Evolutionary conservation across 2,888 invertebrate genomes (phyloP), one percentile per base, ranked within the genome.

Genomic region (Machimus rusticus): DNA sequence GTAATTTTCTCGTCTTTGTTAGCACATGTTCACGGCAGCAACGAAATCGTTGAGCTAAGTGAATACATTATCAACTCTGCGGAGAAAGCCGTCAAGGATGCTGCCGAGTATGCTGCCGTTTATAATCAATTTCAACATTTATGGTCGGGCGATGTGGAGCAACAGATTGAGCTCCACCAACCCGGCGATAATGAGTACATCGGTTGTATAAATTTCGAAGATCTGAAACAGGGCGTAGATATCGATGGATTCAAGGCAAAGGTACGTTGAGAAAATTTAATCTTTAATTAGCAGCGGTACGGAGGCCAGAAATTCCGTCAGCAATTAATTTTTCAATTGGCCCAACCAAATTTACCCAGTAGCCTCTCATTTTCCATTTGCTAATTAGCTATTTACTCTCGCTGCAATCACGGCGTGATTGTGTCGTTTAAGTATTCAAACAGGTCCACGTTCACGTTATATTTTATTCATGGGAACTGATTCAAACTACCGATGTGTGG

Each of bases 71-170:
- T 93, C 57, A 91, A 93, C 87, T 92, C 93, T 88, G 90, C 93
- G 57, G 93, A 93, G 89, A 87, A 87, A 23, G 91, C 91, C 3
- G 91, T 92, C 85, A 90, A 91, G 5, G 90, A 91, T 89, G 92
- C 93, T 0, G 74, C 90, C n/a, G 91, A 92, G 19, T 93, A 91
- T 89, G 89, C 91, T 9, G 91, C 91, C 88, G 91, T 93, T 90
- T 96, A 95, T 90, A 95, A 95, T 82, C 93, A 94, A 89, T 96
- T 96, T 91, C 93, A 95, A 0, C 95, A 95, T 90, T 92, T 98
- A 19, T 98, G 98, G 98, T 91, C 94, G 87, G 96, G 96, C 90
- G 96, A 97, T 90, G 93, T 95, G 57, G 94, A 95, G 87, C 95
- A 96, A 90, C 95, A 95, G 90, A 93, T 98, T 90, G 92, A 94